Percentiles rank a stretch among this genome's conserved stretches.
Conservation (phyloP, 2,113 vertebrate genomes). For the Mesitornis unicolor region DNA sequence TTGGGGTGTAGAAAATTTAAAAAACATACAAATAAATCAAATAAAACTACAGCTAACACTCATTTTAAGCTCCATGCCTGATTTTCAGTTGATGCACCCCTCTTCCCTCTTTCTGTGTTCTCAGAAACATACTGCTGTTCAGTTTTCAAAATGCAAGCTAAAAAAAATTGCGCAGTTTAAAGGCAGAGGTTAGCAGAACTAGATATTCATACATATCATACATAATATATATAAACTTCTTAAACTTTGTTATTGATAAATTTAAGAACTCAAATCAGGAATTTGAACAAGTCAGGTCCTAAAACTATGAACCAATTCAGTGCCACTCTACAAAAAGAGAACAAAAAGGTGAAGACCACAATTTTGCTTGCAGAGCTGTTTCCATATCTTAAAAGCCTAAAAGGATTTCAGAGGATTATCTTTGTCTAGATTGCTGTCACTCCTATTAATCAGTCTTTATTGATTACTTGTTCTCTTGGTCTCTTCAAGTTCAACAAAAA, state of each 20-base stretch:
- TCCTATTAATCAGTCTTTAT: slow-evolving; percentile 88
- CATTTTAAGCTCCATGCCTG: neutral
- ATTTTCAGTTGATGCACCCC: neutral
- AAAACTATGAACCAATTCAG: neutral
- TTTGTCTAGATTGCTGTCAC: slow-evolving; percentile 81
- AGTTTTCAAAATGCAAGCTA: neutral
- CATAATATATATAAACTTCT: neutral
- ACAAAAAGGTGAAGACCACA: slow-evolving; percentile 1
- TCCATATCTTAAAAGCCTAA: slow-evolving; percentile 72
- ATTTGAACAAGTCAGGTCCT: neutral
- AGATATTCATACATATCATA: neutral
- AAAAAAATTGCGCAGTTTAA: neutral
- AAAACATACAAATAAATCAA: neutral
- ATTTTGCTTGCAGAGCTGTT: slow-evolving; percentile 36
- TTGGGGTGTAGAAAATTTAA: neutral
- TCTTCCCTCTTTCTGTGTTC: neutral
- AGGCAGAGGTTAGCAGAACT: neutral
- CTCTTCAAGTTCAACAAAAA: slow-evolving; percentile 80
- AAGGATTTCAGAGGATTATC: slow-evolving; percentile 86
- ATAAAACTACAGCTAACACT: neutral
- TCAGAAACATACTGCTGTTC: neutral
- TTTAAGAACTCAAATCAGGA: neutral
- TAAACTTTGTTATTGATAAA: neutral
- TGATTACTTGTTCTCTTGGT: slow-evolving; percentile 82
- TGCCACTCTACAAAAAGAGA: neutral